phyloP scores from a whole-genome alignment of 2,888 invertebrate species.

The Hyppa rectilinea region DNA sequence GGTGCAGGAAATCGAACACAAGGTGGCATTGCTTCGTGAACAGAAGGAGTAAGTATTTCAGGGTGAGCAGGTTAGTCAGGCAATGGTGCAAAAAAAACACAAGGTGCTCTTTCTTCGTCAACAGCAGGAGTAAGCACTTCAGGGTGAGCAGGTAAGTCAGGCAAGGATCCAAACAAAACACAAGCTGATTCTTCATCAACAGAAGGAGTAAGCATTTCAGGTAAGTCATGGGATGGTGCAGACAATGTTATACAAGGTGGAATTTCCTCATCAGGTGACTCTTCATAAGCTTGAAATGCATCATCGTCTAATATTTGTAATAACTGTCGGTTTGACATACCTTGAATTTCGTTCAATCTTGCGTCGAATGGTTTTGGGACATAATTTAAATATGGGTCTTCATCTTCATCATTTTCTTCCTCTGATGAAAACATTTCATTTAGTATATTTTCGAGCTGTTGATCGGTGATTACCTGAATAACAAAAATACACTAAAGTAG shows the following conservation, averaged over 20 bases:
- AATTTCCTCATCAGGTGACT: neutral
- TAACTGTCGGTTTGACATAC: too few relatives aligned
- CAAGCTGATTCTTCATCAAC: neutral
- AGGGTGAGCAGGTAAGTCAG: slow-evolving; percentile 3
- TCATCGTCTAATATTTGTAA: too few relatives aligned
- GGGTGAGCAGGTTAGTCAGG: slow-evolving; percentile 1
- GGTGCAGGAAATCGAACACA: neutral
- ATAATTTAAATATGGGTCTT: too few relatives aligned
- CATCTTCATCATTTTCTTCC: too few relatives aligned
- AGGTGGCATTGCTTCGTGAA: neutral
- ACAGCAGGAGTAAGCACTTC: neutral
- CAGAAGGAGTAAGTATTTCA: slow-evolving; percentile 3
- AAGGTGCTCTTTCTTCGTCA: neutral
- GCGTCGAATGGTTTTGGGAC: too few relatives aligned
- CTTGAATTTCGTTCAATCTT: too few relatives aligned
- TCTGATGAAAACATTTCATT: too few relatives aligned
- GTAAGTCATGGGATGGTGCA: neutral
- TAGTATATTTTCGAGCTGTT: too few relatives aligned
- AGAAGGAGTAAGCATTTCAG: neutral
- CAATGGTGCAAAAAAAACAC: neutral
- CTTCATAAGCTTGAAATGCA: too few relatives aligned
- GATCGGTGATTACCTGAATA: too few relatives aligned
- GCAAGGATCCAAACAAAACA: neutral
- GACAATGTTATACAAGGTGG: neutral
- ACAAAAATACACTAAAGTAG: neutral